A percentile compares a stretch with the other conserved stretches of the same genome.
Evolutionary conservation across 2,888 invertebrate genomes (phyloP).

Genomic region (Axea sp.): DNA sequence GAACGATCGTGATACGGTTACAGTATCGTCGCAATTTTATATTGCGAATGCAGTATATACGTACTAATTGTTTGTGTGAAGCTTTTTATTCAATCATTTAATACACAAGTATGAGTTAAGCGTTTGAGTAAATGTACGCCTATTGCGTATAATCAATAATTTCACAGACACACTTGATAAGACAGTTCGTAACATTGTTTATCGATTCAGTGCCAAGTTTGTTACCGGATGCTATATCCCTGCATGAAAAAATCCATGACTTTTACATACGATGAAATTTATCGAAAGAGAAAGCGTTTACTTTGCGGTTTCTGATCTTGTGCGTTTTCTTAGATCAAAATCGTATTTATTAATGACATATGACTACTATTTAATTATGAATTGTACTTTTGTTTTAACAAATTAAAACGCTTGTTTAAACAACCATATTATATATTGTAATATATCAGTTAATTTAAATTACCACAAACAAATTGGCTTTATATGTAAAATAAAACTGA

Average conservation of each 20-base stretch:
- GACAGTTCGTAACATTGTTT: conserved; percentile 40
- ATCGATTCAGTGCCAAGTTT: conserved; percentile 29
- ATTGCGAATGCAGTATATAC: neutral
- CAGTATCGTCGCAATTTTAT: no score
- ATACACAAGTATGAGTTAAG: conserved; percentile 43
- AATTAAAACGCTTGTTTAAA: no score
- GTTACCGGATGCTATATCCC: conserved; percentile 36
- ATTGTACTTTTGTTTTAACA: neutral
- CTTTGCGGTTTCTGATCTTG: neutral
- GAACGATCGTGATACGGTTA: no score
- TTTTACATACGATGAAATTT: neutral
- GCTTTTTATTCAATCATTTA: conserved; percentile 69
- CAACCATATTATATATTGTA: no score
- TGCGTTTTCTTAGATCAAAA: neutral
- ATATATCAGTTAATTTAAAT: no score
- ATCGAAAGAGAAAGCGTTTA: conserved; percentile 1
- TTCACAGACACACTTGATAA: conserved; percentile 53
- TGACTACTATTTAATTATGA: neutral
- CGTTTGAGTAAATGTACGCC: conserved; percentile 21
- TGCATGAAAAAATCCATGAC: conserved; percentile 7
- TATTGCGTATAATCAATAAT: conserved; percentile 53
- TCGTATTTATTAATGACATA: no score
- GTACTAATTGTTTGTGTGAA: conserved; percentile 52
- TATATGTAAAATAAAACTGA: no score
- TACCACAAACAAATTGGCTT: no score